Base-by-base conservation (phyloP, 2,888 invertebrate genomes). In the Monopis laevigella region DNA sequence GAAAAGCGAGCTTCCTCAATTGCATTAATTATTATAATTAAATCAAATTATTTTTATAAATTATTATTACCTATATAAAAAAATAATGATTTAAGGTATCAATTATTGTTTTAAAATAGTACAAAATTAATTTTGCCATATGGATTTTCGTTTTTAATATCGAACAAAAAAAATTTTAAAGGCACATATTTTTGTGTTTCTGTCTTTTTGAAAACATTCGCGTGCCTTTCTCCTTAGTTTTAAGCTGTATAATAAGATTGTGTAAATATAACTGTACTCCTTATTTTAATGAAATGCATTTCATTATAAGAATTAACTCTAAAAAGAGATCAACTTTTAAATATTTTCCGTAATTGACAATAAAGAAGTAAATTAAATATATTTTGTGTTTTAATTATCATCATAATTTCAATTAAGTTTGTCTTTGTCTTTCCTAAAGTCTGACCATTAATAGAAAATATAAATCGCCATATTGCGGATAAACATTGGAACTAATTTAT, bases 281-380 rank as follows among this genome's bases (percentile, higher is more conserved):
- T 73, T 68, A 73, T 74, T 69, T 68, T 72, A 68, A 70, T 70
- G 65, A 74, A 77, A 77, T 77, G 75, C 73, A 75, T 75, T 75
- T 66, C 21, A 36, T 65, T 73, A 66, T 72, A 72, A 70, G 71
- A 65, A 63, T 29, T n/a, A 29, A n/a, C 12, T 11, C 7, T 2
- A 14, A n/a, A 6, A 32, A 16, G 32, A 32, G 29, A 32, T 32
- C 17, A 11, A 32, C 17, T 32, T 32, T 28, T 28, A 8, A 13
- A 17, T 32, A 13, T 32, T 32, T 32, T 32, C 32, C 17, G 32
- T 32, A 32, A 32, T n/a, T 32, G 24, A 21, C 8, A 32, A 32
- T 32, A 32, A 32, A 32, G 32, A 32, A 32, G 17, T 10, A 17
- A 32, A 17, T 32, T 29, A 17, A 32, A 32, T 32, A 13, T 17